Conservation (phyloP, 2,797 vertebrate species). For the Mus minutoides region DNA sequence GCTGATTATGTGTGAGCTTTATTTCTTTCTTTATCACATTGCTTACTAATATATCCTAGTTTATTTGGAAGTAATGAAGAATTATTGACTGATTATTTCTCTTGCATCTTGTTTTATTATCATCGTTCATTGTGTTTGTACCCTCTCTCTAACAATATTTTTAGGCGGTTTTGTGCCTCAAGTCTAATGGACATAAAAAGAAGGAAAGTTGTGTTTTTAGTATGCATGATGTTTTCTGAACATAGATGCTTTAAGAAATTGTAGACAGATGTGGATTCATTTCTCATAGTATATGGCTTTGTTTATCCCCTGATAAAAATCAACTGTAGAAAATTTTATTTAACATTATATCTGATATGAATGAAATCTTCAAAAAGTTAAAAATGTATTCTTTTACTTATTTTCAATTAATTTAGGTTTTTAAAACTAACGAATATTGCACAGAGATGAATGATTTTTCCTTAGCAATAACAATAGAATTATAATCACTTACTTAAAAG, state of each 20-base stretch:
- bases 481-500: constrained; percentile 22
- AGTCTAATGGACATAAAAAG: constrained; percentile 58
- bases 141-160: background rate
- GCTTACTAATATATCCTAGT: constrained; percentile 63
- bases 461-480: background rate
- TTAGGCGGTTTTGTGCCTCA: constrained; percentile 44
- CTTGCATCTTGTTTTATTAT: constrained; percentile 49
- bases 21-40: constrained; percentile 61
- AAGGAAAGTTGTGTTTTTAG: constrained; percentile 56
- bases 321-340: background rate
- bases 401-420: constrained; percentile 44
- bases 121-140: constrained; percentile 23
- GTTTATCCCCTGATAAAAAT: background rate
- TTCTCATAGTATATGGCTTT: background rate
- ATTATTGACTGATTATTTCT: constrained; percentile 66
- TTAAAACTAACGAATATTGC: background rate
- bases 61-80: constrained; percentile 62
- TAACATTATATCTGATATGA: background rate
- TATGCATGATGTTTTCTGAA: constrained; percentile 43
- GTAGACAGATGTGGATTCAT: constrained; percentile 24
- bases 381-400: background rate
- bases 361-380: constrained; percentile 11
- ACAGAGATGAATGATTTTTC: background rate
- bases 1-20: constrained; percentile 65
- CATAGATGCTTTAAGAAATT: constrained; percentile 49